Conservation (phyloP, 2,888 invertebrate genomes). For the Hydroisotoma schaefferi region DNA sequence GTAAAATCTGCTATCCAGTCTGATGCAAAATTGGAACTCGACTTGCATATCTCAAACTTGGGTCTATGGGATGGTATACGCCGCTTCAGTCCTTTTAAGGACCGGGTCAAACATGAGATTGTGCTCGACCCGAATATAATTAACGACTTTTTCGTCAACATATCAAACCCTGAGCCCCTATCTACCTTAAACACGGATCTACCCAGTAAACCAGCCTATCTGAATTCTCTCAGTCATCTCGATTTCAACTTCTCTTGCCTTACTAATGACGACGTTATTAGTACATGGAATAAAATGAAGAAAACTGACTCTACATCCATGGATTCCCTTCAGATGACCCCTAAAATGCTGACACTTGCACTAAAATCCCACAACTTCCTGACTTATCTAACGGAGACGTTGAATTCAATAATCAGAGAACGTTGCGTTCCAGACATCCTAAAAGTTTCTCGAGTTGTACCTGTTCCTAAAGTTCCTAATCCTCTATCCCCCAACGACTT, state of each 20-base stretch:
- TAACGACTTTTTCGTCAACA: conserved; percentile 17
- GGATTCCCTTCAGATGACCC: conserved; percentile 9
- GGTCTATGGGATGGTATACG: neutral
- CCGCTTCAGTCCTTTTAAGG: neutral
- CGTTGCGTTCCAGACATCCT: conserved; percentile 5
- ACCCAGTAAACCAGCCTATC: neutral
- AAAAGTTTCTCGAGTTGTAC: conserved; percentile 12
- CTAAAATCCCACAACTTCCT: conserved; percentile 4
- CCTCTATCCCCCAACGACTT: conserved; percentile 10
- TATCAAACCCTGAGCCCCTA: neutral
- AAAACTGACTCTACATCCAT: neutral
- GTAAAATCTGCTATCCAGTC: neutral
- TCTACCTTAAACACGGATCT: neutral
- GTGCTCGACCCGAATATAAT: neutral
- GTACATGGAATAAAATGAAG: conserved; percentile 16
- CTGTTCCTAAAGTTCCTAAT: conserved; percentile 19
- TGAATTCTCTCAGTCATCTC: neutral
- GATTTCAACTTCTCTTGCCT: neutral
- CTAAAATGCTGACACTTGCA: neutral
- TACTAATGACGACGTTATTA: neutral
- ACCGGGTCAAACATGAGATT: neutral
- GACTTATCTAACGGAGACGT: neutral
- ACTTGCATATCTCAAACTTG: neutral
- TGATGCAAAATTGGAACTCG: neutral
- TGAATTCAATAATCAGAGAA: neutral